Conservation (phyloP, 2,888 invertebrate species). For the Drosophila kokeensis region DNA sequence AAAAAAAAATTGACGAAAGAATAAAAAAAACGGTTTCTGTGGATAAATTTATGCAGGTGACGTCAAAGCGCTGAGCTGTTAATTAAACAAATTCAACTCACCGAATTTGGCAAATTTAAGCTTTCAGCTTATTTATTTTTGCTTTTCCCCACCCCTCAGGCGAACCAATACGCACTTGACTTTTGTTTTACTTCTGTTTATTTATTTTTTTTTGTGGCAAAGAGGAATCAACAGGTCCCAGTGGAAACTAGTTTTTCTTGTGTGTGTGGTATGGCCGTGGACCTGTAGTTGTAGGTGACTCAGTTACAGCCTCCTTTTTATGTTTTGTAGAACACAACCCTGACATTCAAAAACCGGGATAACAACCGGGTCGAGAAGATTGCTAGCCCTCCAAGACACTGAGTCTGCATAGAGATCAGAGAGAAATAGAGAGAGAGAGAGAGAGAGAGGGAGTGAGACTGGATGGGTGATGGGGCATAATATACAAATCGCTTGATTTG, state of each 20-base stretch:
- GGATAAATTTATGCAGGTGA: constrained; percentile 71
- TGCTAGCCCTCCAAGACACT: constrained; percentile 41
- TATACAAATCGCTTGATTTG: constrained; percentile 65
- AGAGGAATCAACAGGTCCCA: constrained; percentile 16
- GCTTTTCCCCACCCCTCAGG: constrained; percentile 1
- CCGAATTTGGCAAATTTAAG: constrained; percentile 57
- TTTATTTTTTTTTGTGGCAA: constrained; percentile 2
- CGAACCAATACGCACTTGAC: constrained; percentile 34
- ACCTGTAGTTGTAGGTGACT: constrained; percentile 64
- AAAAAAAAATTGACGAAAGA: constrained; percentile 21
- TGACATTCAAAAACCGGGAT: constrained; percentile 64
- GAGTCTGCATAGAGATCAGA: constrained; percentile 34
- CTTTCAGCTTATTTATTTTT: constrained; percentile 15
- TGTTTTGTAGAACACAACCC: constrained; percentile 70
- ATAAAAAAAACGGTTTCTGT: constrained; percentile 27
- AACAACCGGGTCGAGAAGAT: constrained; percentile 6
- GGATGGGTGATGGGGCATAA: constrained; percentile 12
- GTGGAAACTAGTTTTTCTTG: constrained; percentile 41
- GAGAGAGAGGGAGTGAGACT: background rate
- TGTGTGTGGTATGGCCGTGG: constrained; percentile 18
- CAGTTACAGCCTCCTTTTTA: constrained; percentile 40
- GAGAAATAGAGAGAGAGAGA: background rate
- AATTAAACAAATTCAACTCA: constrained; percentile 67
- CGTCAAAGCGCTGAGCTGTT: constrained; percentile 67
- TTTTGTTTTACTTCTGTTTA: background rate